A percentile compares a stretch with the other conserved stretches of the same genome.
Evolutionary conservation across 2,888 invertebrate species (phyloP).

Genomic region (Troides aeacus): DNA sequence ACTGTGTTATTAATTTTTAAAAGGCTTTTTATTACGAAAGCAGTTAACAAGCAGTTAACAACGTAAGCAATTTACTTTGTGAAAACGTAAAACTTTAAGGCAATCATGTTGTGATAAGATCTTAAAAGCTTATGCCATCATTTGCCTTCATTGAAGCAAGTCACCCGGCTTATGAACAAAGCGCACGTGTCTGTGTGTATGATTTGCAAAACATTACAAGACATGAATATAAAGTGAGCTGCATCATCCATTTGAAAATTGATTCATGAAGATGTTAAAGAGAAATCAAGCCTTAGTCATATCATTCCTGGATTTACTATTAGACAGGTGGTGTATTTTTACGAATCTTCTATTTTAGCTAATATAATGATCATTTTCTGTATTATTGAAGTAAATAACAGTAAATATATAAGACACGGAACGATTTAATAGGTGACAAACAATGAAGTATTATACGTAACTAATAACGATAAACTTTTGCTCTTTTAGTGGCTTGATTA

Average conservation of each 20-base stretch:
- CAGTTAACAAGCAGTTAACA: not conserved
- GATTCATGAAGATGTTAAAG: constrained; percentile 10
- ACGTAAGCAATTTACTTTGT: constrained; percentile 13
- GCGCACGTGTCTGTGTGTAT: constrained; percentile 61
- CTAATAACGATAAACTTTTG: too few species aligned
- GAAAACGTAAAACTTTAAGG: constrained; percentile 36
- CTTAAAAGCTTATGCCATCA: constrained; percentile 48
- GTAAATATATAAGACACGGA: too few species aligned
- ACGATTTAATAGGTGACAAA: too few species aligned
- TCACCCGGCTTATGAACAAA: constrained; percentile 38
- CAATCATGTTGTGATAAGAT: constrained; percentile 52
- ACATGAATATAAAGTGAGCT: constrained; percentile 64
- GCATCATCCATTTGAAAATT: constrained; percentile 20
- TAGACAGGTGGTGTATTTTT: not conserved
- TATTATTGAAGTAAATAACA: too few species aligned
- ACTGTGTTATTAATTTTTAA: too few species aligned
- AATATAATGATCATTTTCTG: too few species aligned
- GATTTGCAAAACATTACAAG: constrained; percentile 65
- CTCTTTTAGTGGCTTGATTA: too few species aligned
- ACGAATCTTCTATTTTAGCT: too few species aligned
- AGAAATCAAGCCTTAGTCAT: constrained; percentile 6
- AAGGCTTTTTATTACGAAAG: not conserved
- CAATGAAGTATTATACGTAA: too few species aligned
- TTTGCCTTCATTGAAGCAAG: constrained; percentile 34
- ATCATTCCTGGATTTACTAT: not conserved